phyloP scores from a whole-genome alignment of 1,140 invertebrate species.

The Geopemphigus sp. region DNA sequence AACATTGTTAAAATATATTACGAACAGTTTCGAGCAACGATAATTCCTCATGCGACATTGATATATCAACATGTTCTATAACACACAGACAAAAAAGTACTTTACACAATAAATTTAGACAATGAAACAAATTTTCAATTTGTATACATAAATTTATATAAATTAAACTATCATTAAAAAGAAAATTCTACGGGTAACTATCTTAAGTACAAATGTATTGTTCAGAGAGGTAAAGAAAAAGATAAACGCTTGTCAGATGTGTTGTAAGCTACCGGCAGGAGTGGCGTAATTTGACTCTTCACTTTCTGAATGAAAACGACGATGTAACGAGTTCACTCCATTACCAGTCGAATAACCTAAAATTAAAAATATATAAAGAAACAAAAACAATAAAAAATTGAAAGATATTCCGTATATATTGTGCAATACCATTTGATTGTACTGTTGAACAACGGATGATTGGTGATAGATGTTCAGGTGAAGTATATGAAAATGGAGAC shows the following conservation, averaged over 20 bases:
- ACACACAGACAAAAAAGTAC: not conserved
- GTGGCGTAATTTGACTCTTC: constrained; percentile 44
- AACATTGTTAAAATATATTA: not conserved
- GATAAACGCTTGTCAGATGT: constrained; percentile 3
- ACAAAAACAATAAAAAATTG: constrained; percentile 3
- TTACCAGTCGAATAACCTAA: not conserved
- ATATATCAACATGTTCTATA: not conserved
- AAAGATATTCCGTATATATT: too few relatives aligned
- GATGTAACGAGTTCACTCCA: not conserved
- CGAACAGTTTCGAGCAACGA: not conserved
- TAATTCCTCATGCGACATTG: not conserved
- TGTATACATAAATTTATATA: constrained; percentile 9
- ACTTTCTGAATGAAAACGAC: constrained; percentile 40
- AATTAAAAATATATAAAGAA: too few relatives aligned
- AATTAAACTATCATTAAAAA: constrained; percentile 25
- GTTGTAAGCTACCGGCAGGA: constrained; percentile 44
- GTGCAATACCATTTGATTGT: constrained; percentile 37
- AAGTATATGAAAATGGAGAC: constrained; percentile 42
- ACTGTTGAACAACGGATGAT: not conserved
- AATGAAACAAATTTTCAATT: not conserved
- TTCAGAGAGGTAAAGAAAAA: not conserved
- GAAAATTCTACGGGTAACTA: constrained; percentile 38
- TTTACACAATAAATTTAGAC: not conserved
- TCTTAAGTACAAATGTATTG: constrained; percentile 42
- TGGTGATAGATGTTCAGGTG: constrained; percentile 25